These are phyloP conservation scores for Agrilus planipennis DNA, from an alignment of 1,140 invertebrate species.

Conservation along the genomic window DNA sequence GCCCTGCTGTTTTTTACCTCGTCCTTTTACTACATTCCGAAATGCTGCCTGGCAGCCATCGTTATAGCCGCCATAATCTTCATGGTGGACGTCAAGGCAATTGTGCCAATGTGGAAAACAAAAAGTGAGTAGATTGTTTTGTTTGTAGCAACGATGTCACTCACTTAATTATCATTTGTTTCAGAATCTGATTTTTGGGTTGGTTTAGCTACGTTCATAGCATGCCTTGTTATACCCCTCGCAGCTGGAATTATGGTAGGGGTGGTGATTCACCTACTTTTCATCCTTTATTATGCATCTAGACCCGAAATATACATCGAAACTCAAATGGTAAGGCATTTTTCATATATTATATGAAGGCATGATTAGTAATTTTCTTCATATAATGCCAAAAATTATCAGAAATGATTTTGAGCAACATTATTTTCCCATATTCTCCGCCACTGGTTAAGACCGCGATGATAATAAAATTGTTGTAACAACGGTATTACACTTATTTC, in stretches of 20 bases:
- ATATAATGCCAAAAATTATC: too few relatives aligned
- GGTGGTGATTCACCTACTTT: conserved; percentile 73
- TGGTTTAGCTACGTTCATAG: conserved; percentile 67
- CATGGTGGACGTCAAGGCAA: conserved; percentile 68
- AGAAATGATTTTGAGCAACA: too few relatives aligned
- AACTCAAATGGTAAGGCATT: conserved; percentile 48
- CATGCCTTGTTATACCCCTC: conserved; percentile 67
- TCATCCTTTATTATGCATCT: conserved; percentile 80
- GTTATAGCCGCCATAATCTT: conserved; percentile 73
- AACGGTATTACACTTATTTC: too few relatives aligned
- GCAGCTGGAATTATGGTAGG: conserved; percentile 84
- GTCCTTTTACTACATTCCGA: conserved; percentile 72
- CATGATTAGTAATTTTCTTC: too few relatives aligned
- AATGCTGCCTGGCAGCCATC: conserved; percentile 62
- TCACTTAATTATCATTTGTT: conserved; percentile 24
- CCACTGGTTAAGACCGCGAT: too few relatives aligned
- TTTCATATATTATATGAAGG: too few relatives aligned
- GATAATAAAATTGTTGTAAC: too few relatives aligned
- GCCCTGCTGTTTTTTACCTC: conserved; percentile 69
- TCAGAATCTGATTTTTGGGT: conserved; percentile 76
- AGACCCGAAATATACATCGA: conserved; percentile 71
- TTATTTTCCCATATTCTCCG: too few relatives aligned
- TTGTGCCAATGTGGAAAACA: conserved; percentile 62
- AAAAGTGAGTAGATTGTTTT: conserved; percentile 60
- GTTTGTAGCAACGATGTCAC: not conserved